Base-by-base conservation (phyloP, 23 tunicate species). In the Clavelina lepadiformis region DNA sequence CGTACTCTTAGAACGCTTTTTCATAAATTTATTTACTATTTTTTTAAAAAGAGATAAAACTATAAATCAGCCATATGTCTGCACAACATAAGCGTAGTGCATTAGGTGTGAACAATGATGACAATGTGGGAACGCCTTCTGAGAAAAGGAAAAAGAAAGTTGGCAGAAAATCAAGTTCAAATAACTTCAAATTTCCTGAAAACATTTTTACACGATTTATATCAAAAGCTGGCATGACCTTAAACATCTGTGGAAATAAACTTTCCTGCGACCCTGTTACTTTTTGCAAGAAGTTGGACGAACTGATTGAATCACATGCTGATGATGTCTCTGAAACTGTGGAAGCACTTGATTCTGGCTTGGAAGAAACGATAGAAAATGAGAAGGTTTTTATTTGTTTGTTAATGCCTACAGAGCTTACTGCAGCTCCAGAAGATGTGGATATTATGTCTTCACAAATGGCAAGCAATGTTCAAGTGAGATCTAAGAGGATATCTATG, bases 341-440 rank as follows among this genome's bases (percentile, higher is more conserved):
- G 5, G 63, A 69, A 4, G 5, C 29, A 5, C 53, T 69, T 31
- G 25, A 3, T n/a, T 20, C 25, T 20, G 46, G 62, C 2, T 69
- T 69, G 26, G 75, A 69, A 45, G 80, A 74, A 30, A 61, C 46
- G 34, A 35, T 74, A 28, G 80, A 61, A 31, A 33, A 74, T 61
- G 80, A 74, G 33, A n/a, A 61, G 28, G 61, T 74, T 46, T 74
- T 74, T 61, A 61, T 74, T n/a, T 26, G 27, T 29, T 61, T 59
- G 32, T 31, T 74, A 33, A 46, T 74, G 59, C 70, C 80, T 15
- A 74, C 80, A 27, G 70, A 74, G 47, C 32, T 74, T 23, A 8
- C 54, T 2, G 64, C 33, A 7, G 26, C 58, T 30, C 21, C 37
- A 2, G 61, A 74, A 19, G 69, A 46, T 26, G 46, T 61, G 69